Evolutionary conservation across 2,888 invertebrate genomes (phyloP).

Genomic region (Dorcus hopei): DNA sequence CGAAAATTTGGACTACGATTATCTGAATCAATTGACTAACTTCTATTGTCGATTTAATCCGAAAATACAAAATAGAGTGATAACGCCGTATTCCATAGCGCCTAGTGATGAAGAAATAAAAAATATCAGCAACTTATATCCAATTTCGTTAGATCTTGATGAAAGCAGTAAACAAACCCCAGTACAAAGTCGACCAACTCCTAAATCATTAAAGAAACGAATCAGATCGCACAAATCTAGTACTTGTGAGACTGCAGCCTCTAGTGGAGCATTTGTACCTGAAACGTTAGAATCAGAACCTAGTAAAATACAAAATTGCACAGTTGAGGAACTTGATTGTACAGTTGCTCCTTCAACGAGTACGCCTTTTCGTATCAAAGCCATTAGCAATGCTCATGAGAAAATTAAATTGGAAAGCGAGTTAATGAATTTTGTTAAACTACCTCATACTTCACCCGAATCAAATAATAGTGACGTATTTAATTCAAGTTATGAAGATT

Average conservation of each 20-base stretch:
- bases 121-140: conserved; percentile 46
- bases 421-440: conserved; percentile 28
- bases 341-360: not conserved
- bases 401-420: conserved; percentile 29
- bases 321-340: conserved; percentile 6
- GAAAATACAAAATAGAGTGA: conserved; percentile 59
- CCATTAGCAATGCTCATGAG: conserved; percentile 36
- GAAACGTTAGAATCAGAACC: too few species aligned
- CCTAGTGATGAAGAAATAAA: conserved; percentile 58
- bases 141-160: conserved; percentile 51
- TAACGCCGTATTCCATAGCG: conserved; percentile 67
- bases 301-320: not conserved
- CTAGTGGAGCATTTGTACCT: not conserved
- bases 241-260: conserved; percentile 11
- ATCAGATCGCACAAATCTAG: conserved; percentile 20
- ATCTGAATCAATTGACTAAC: conserved; percentile 62
- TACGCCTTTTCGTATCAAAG: conserved; percentile 31
- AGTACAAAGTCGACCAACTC: conserved; percentile 35
- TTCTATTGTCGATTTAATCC: conserved; percentile 65
- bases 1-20: conserved; percentile 59
- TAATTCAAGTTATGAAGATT: conserved; percentile 44
- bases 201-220: conserved; percentile 24
- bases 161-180: conserved; percentile 42
- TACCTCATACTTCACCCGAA: conserved; percentile 11
- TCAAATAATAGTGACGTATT: conserved; percentile 20